Evolutionary conservation across 2,113 vertebrate species (phyloP).

Genomic region (Lichenostomus cassidix): DNA sequence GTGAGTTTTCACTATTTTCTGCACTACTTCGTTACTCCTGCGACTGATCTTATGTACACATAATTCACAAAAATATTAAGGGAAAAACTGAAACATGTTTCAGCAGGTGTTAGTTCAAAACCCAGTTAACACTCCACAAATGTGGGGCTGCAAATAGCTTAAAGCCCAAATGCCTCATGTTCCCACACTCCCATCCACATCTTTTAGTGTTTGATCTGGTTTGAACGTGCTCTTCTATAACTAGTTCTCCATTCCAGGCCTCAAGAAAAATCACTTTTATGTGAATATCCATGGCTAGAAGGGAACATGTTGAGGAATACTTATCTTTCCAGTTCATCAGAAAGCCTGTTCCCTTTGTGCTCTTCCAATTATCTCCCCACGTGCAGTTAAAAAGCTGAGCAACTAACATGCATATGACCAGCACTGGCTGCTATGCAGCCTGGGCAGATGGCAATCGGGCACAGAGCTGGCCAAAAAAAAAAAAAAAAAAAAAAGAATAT

Average conservation of each 20-base stretch:
- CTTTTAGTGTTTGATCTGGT: not conserved
- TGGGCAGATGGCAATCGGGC: not conserved
- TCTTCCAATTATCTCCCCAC: not conserved
- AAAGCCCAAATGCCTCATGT: not conserved
- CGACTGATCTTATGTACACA: not conserved
- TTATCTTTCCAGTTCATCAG: not conserved
- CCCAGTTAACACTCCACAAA: not conserved
- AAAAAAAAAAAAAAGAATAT: not conserved
- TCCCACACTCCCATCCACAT: not conserved
- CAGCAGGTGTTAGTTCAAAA: not conserved
- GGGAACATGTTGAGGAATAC: not conserved
- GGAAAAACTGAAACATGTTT: not conserved
- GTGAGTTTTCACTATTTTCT: not conserved
- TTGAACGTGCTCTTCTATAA: not conserved
- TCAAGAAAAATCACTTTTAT: not conserved
- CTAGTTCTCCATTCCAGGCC: not conserved
- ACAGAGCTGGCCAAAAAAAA: not conserved
- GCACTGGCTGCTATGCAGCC: not conserved
- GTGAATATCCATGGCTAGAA: not conserved
- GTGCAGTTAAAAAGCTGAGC: not conserved
- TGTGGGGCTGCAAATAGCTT: not conserved
- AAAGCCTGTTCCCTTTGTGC: not conserved
- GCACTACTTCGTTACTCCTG: rapidly evolving
- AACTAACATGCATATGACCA: not conserved
- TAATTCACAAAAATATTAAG: not conserved